Evolutionary conservation across 37 sponge, comb jelly and placozoan species (phyloP), one percentile per base, ranked within the genome.

Genomic region (Haliclona indistincta): DNA sequence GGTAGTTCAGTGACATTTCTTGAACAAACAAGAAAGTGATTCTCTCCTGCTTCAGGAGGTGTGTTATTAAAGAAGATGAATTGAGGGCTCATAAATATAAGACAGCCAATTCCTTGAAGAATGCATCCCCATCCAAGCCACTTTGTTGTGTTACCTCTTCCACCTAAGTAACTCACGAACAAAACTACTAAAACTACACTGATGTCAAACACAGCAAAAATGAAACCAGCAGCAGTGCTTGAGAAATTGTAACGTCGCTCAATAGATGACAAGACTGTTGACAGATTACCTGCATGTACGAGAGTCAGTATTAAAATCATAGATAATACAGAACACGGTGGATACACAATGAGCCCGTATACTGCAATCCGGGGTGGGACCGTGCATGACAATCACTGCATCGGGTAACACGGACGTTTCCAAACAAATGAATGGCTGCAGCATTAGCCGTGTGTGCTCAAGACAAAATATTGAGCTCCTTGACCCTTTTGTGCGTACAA

Each of bases 121-220:
- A 87, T 64, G 17, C 74, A 63, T 0, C 85, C 86, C 29, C 76
- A 8, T 22, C 95, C 95, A 0, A 94, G 71, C 70, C 76, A 80
- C 45, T 79, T 62, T 13, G 95, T 90, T 30, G 89, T 94, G 82
- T 94, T 77, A 0, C 71, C 66, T 29, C 67, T 68, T 20, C 81
- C 78, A 43, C 95, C 90, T 61, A 89, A 86, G 70, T 94, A 89
- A 72, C 84, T 81, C 63, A 86, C 82, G 54, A 89, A 76, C 15
- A 89, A 60, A 44, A 94, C 88, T 44, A 70, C 56, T 29, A 84
- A 20, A 23, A 79, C 68, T 11, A 87, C 91, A 26, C 85, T 67
- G 8, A 89, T 76, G 61, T 94, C 95, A 43, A 74, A 89, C 25
- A 70, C 30, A 17, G 63, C 74, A 5, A 75, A 35, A 11, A 87